These are phyloP conservation scores for Pteropus alecto DNA, from an alignment of 2,113 vertebrate genomes.

Conservation along the genomic window DNA sequence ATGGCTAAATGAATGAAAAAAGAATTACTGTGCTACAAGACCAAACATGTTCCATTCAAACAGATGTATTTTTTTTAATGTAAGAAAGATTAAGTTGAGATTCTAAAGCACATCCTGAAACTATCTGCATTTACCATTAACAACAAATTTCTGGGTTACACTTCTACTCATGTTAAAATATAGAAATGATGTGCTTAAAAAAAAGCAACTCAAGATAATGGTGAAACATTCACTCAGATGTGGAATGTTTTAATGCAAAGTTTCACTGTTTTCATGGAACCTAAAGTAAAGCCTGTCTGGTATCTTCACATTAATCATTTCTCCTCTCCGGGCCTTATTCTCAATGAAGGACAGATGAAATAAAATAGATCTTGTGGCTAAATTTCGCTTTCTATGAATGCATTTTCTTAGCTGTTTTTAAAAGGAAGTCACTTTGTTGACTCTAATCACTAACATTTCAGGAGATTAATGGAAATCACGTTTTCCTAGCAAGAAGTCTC, in stretches of 20 bases:
- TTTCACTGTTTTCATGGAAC: constrained; percentile 14
- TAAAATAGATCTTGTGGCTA: not conserved
- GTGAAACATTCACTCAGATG: constrained; percentile 62
- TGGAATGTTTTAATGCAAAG: constrained; percentile 52
- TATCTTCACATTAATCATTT: not conserved
- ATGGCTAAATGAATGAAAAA: constrained; percentile 80
- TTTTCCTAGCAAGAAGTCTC: not conserved
- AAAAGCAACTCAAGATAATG: constrained; percentile 52
- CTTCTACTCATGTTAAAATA: constrained; percentile 52
- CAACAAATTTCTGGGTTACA: constrained; percentile 19
- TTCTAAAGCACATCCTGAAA: constrained; percentile 63
- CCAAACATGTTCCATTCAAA: constrained; percentile 48
- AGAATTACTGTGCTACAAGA: constrained; percentile 46
- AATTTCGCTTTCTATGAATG: constrained; percentile 9
- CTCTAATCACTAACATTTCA: not conserved
- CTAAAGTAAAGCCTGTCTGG: not conserved
- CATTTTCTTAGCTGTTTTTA: not conserved
- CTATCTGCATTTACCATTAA: constrained; percentile 19
- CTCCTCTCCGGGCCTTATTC: not conserved
- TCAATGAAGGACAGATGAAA: constrained; percentile 36
- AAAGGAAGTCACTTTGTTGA: constrained; percentile 29
- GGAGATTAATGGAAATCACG: not conserved
- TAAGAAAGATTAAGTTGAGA: constrained; percentile 46
- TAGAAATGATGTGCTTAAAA: constrained; percentile 57
- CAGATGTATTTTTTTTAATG: constrained; percentile 21